Conservation (phyloP, 2,888 invertebrate genomes). For the Spicauda simplicius region DNA sequence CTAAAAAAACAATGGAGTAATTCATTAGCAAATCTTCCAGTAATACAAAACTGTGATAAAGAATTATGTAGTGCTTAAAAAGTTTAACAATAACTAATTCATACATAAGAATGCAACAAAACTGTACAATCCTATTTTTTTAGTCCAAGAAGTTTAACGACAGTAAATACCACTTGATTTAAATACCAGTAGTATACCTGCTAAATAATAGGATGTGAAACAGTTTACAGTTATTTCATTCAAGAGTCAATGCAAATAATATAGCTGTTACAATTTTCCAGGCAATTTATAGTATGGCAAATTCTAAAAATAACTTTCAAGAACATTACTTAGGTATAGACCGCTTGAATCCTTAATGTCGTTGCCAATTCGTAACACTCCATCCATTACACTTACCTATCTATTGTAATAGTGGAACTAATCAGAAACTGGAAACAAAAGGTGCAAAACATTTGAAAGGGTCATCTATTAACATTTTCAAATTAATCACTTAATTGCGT, state of each 20-base stretch:
- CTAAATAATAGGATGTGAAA: no score
- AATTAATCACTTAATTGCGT: background rate
- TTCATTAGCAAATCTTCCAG: no score
- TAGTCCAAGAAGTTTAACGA: no score
- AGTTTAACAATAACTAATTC: no score
- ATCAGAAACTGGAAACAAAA: background rate
- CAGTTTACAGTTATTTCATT: no score
- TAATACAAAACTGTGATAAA: no score
- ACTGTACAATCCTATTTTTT: no score
- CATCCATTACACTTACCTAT: conserved; percentile 24
- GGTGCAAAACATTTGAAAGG: background rate
- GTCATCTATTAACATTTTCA: background rate
- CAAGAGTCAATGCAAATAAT: background rate
- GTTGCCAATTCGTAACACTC: conserved; percentile 47
- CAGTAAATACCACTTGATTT: no score
- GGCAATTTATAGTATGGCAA: background rate
- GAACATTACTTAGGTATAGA: conserved; percentile 2
- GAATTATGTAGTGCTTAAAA: no score
- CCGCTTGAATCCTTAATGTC: conserved; percentile 46
- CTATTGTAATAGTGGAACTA: conserved; percentile 2
- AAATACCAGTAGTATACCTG: no score
- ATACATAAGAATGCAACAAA: no score
- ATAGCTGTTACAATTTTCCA: background rate
- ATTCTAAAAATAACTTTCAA: background rate
- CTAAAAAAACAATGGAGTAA: no score